Base-by-base conservation (phyloP, 2,888 invertebrate genomes). In the Mesoligia furuncula region DNA sequence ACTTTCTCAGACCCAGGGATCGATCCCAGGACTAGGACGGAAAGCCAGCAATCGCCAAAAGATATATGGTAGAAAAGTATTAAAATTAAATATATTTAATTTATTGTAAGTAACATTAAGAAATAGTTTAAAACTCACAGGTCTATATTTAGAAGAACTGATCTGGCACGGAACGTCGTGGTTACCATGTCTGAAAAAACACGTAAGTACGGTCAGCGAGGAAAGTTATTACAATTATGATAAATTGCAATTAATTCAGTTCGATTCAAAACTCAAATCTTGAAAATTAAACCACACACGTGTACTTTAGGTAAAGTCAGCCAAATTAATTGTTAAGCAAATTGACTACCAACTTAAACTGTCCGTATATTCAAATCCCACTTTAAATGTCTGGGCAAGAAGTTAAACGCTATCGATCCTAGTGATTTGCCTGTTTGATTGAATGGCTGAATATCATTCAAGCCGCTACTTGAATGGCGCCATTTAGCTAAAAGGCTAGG, bases 91-190 rank as follows among this genome's bases (percentile, higher is more conserved):
- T 27, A 48, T 15, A 48, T 15, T 24, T 8, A 24, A 24, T 68
- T 51, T n/a, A n/a, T 7, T 39, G 0, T n/a, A 69, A 15, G 17
- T 20, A 20, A 39, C 0, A n/a, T 13, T 15, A 42, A 7, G 17
- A 31, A 45, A 36, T 24, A 31, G 6, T 36, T 45, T 31, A 9
- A 51, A 74, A 92, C 95, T 93, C 80, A 96, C 96, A 48, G 95
- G 95, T 84, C 94, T 91, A 20, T 89, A 93, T 86, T 93, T 95
- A 2, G 96, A 95, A 6, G 95, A 92, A 81, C 95, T 96, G 42
- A 96, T 94, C 87, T 95, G 95, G 77, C 96, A 96, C 82, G 31
- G 91, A 80, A 51, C 90, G 85, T 69, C 81, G 5, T 83, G 73
- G 69, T 75, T 83, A 20, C 79, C 71, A 77, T 88, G 54, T 84